A percentile compares a stretch with the other conserved stretches of the same genome.
These are phyloP conservation scores for Nemapogon koenigi DNA, from an alignment of 2,888 invertebrate genomes.

Conservation along the genomic window DNA sequence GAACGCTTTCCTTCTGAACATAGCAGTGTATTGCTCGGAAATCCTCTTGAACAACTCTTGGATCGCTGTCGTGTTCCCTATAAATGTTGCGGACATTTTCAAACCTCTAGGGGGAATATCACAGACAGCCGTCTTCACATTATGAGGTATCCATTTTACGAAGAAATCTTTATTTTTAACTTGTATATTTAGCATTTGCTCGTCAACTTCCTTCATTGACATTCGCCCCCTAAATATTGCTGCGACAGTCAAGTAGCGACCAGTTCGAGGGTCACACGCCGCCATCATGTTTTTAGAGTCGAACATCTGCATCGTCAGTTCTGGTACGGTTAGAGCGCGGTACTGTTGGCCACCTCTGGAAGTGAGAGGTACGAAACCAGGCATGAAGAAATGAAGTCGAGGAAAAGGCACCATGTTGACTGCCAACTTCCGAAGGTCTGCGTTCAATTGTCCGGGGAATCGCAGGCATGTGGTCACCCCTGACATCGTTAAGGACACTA, in stretches of 20 bases:
- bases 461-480: conserved; percentile 83
- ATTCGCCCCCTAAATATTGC: conserved; percentile 89
- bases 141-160: conserved; percentile 83
- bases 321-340: conserved; percentile 86
- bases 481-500: conserved; percentile 84
- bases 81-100: conserved; percentile 88
- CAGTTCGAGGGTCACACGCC: conserved; percentile 90
- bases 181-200: conserved; percentile 78
- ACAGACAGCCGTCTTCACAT: conserved; percentile 80
- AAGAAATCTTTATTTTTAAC: conserved; percentile 81
- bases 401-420: conserved; percentile 71
- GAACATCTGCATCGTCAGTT: conserved; percentile 72
- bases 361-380: conserved; percentile 70
- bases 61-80: conserved; percentile 86
- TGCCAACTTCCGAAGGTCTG: conserved; percentile 48
- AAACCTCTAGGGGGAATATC: conserved; percentile 78
- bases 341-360: conserved; percentile 88
- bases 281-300: conserved; percentile 86
- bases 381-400: conserved; percentile 62
- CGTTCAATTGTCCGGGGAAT: conserved; percentile 61
- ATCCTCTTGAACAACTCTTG: conserved; percentile 88
- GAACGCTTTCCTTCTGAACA: conserved; percentile 96
- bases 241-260: conserved; percentile 87
- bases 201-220: conserved; percentile 93
- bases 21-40: conserved; percentile 85